Evolutionary conservation across 2,797 vertebrate genomes (phyloP).

Genomic region (Buceros bicornis): DNA sequence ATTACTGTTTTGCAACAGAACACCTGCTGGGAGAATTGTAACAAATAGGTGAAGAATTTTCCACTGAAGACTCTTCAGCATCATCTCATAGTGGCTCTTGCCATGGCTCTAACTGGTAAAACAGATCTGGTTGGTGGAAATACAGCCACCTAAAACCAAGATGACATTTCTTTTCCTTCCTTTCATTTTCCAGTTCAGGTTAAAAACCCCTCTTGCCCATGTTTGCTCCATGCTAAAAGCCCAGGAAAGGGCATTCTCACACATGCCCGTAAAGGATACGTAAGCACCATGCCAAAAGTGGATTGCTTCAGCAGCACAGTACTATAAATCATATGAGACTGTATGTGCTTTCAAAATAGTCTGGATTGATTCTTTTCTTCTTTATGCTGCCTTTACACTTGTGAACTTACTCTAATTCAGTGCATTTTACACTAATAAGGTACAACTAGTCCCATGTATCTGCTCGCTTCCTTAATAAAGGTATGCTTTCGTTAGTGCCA

Average conservation of each 20-base stretch:
- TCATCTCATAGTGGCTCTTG: not conserved
- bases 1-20: constrained; percentile 53
- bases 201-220: not conserved
- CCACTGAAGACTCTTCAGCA: constrained; percentile 6
- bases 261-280: not conserved
- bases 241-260: not conserved
- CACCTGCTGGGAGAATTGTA: constrained; percentile 38
- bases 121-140: constrained; percentile 23
- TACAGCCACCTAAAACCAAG: not conserved
- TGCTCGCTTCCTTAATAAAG: not conserved
- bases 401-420: not conserved
- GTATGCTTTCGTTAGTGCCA: not conserved
- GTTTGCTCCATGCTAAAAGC: not conserved
- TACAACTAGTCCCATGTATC: not conserved
- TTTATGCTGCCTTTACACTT: not conserved
- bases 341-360: not conserved
- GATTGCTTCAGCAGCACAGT: not conserved
- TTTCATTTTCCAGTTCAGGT: not conserved
- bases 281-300: not conserved
- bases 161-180: not conserved
- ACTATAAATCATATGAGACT: not conserved
- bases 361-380: not conserved
- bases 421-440: not conserved
- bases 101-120: constrained; percentile 3
- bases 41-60: constrained; percentile 44